Evolutionary conservation across 1,140 invertebrate species (phyloP).

Genomic region (Eriocheir sinensis): DNA sequence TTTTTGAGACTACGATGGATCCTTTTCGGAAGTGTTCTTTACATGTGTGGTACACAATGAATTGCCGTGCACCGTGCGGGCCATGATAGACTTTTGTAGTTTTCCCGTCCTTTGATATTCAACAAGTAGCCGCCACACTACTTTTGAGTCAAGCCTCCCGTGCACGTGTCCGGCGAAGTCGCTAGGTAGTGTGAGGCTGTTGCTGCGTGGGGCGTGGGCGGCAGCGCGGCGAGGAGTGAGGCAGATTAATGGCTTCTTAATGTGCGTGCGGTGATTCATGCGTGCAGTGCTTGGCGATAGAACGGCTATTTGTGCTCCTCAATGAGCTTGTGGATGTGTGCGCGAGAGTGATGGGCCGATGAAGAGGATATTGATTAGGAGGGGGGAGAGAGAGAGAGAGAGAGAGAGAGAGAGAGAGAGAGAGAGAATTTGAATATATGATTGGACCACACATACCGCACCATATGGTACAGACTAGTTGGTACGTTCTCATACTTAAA

Average conservation of each 20-base stretch:
- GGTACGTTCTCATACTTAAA: too few species aligned
- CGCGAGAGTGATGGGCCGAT: not conserved
- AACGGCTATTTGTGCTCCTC: not conserved
- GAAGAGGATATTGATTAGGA: not conserved
- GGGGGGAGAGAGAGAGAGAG: not conserved
- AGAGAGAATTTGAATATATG: too few species aligned
- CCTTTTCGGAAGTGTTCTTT: too few species aligned
- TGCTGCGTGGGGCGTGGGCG: not conserved
- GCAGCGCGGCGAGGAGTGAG: not conserved
- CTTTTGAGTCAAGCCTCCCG: too few species aligned
- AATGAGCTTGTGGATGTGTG: not conserved
- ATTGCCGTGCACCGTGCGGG: too few species aligned
- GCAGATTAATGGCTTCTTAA: not conserved
- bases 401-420: conserved; percentile 9
- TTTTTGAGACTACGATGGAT: too few species aligned
- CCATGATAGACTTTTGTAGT: too few species aligned
- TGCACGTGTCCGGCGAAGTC: not conserved
- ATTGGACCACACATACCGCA: too few species aligned
- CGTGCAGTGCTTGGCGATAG: not conserved
- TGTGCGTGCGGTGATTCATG: not conserved
- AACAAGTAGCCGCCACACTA: too few species aligned
- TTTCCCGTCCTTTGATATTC: too few species aligned
- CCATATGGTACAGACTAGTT: too few species aligned
- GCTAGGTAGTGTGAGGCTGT: not conserved
- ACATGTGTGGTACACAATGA: too few species aligned